Percentiles rank a stretch among this genome's conserved stretches.
Evolutionary conservation across 2,113 vertebrate species (phyloP).

Genomic region (Percina caprodes): DNA sequence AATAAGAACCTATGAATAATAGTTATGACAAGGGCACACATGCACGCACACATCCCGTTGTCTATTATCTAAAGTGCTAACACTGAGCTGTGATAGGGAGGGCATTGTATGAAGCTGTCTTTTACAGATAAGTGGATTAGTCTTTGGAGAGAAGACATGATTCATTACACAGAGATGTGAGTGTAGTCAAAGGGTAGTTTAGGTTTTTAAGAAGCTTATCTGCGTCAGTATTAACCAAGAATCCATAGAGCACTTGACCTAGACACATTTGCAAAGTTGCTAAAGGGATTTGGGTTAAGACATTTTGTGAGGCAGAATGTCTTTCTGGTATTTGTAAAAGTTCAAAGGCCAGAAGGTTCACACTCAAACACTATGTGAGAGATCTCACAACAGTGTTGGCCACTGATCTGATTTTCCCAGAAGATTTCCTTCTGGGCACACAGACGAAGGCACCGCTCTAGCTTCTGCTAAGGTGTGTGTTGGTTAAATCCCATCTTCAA

Average conservation of each 20-base stretch:
- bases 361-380: neutral
- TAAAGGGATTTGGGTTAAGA: conserved; percentile 27
- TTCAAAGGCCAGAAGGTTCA: neutral
- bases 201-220: conserved; percentile 48
- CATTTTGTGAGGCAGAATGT: conserved; percentile 7
- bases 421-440: neutral
- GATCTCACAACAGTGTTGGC: neutral
- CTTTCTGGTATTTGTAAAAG: conserved; percentile 12
- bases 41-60: neutral
- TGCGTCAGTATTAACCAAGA: conserved; percentile 43
- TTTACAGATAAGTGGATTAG: conserved; percentile 60
- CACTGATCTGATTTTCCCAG: neutral
- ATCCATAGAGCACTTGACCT: conserved; percentile 34
- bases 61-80: conserved; percentile 26
- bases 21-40: conserved; percentile 38
- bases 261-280: conserved; percentile 12
- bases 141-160: conserved; percentile 40
- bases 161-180: conserved; percentile 45
- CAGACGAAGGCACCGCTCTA: neutral
- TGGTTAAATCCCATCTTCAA: neutral
- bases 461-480: neutral
- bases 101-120: conserved; percentile 46
- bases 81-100: conserved; percentile 20
- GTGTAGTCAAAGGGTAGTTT: conserved; percentile 34
- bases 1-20: conserved; percentile 17